These are phyloP conservation scores for Coregonus suidteri DNA, from an alignment of 2,797 vertebrate species.

Conservation along the genomic window DNA sequence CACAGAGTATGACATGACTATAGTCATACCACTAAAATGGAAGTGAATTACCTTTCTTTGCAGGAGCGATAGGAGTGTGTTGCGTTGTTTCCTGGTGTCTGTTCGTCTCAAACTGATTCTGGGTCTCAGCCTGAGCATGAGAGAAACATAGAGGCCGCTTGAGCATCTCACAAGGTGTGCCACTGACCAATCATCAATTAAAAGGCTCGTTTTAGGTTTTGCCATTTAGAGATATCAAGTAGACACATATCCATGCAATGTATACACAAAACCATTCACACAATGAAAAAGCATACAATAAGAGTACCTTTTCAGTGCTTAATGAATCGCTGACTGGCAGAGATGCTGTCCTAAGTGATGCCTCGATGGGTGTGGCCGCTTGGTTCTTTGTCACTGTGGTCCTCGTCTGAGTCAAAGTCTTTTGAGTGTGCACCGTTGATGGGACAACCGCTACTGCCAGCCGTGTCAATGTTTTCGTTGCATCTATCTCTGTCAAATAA, in stretches of 20 bases:
- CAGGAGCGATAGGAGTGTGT: background rate
- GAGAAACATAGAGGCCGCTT: background rate
- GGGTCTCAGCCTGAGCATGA: background rate
- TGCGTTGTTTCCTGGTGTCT: background rate
- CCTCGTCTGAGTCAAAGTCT: background rate
- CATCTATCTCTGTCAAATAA: background rate
- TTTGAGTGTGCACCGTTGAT: background rate
- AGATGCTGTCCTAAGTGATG: background rate
- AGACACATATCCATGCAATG: background rate
- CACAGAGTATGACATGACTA: background rate
- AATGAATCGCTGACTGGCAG: background rate
- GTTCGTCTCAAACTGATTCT: background rate
- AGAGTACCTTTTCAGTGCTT: background rate
- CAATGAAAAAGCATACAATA: background rate
- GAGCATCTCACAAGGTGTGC: background rate
- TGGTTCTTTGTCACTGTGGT: background rate
- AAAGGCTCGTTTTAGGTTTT: background rate
- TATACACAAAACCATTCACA: background rate
- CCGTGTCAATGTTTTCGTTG: background rate
- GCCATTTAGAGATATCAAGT: background rate
- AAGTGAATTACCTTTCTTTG: slow-evolving; percentile 16
- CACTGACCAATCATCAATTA: background rate
- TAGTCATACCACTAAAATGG: background rate
- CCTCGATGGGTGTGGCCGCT: background rate
- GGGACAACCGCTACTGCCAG: background rate